Conservation (phyloP, 2,113 vertebrate species). For the Ictalurus punctatus region DNA sequence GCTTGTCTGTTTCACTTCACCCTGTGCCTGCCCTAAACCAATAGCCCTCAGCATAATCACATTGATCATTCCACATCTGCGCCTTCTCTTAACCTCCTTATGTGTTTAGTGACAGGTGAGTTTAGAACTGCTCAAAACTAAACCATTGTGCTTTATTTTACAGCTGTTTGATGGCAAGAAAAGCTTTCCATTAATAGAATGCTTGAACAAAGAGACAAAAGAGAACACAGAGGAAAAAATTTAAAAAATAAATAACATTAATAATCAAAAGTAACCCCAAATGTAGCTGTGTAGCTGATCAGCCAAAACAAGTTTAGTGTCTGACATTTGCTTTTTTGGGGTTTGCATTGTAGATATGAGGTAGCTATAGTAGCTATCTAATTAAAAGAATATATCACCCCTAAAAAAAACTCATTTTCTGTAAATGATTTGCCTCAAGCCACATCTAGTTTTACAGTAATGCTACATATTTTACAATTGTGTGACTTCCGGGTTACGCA, state of each 20-base stretch:
- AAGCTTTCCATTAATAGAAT: neutral
- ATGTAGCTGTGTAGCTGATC: neutral
- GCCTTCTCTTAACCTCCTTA: constrained; percentile 25
- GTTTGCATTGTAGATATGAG: neutral
- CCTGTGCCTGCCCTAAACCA: constrained; percentile 4
- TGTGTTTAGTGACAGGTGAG: constrained; percentile 35
- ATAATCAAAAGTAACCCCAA: neutral
- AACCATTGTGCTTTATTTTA: neutral
- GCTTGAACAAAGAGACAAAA: neutral
- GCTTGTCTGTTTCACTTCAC: constrained; percentile 25
- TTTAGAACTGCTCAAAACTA: constrained; percentile 5
- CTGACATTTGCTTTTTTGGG: neutral
- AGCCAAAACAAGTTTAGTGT: neutral
- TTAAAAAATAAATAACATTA: neutral
- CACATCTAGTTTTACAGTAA: neutral
- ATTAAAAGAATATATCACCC: neutral
- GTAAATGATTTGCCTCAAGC: neutral
- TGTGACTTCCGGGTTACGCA: no score
- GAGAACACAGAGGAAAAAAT: neutral
- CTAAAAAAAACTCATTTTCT: neutral
- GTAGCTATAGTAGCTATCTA: neutral
- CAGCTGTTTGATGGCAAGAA: neutral
- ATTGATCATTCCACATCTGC: constrained; percentile 24
- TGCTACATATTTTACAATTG: neutral
- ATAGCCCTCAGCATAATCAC: constrained; percentile 41